Conservation (phyloP, 2,888 invertebrate genomes). For the Germaria angustata region DNA sequence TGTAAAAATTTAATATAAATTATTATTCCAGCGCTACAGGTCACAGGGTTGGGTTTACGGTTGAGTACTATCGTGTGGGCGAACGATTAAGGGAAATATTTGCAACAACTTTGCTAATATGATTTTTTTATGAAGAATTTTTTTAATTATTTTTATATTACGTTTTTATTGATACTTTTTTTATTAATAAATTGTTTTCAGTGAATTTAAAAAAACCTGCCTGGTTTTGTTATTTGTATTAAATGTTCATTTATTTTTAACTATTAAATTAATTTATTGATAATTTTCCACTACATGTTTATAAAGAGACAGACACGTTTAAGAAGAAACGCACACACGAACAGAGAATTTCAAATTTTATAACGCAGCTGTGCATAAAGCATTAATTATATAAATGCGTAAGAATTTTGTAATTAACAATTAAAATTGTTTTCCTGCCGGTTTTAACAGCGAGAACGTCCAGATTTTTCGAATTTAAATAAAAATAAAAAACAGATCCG, state of each 20-base stretch:
- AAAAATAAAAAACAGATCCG: background rate
- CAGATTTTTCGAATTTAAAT: background rate
- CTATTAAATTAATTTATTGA: slow-evolving; percentile 36
- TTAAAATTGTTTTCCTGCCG: slow-evolving; percentile 4
- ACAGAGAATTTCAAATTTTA: background rate
- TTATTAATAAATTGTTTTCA: no score
- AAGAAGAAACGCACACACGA: background rate
- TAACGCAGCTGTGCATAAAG: slow-evolving; percentile 9
- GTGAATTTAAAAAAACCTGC: no score
- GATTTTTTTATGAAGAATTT: background rate
- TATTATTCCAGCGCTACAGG: no score
- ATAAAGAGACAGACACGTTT: background rate
- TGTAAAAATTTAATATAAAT: no score
- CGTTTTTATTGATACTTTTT: no score
- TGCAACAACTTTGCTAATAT: no score
- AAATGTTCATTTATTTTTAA: slow-evolving; percentile 16
- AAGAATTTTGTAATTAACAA: slow-evolving; percentile 8
- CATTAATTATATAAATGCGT: background rate
- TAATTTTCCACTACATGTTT: slow-evolving; percentile 2
- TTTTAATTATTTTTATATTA: no score
- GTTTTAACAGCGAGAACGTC: background rate
- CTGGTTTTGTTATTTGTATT: background rate
- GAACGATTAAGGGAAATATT: no score
- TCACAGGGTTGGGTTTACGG: no score
- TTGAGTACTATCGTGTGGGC: no score